These are phyloP conservation scores for Hemitrygon akajei DNA, from an alignment of 2,797 vertebrate species.

Conservation along the genomic window DNA sequence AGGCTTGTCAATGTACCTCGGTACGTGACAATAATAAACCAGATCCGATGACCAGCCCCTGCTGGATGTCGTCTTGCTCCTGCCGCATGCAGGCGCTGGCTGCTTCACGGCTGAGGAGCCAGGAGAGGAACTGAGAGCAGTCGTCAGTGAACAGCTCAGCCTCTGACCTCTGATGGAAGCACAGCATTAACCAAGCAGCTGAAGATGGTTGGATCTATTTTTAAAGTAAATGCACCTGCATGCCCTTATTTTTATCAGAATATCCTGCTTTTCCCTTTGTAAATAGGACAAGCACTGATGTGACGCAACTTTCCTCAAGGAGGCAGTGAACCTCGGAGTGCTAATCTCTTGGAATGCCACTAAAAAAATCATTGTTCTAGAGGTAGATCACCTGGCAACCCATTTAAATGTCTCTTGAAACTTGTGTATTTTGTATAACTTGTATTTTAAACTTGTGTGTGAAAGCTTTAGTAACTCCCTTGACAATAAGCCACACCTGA, in stretches of 20 bases:
- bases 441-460: background rate
- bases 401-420: background rate
- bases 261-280: background rate
- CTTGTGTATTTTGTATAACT: no score
- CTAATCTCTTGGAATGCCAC: background rate
- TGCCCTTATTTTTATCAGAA: background rate
- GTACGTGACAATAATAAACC: no score
- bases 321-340: background rate
- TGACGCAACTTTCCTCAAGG: background rate
- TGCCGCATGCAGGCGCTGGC: no score
- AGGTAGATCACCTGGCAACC: background rate
- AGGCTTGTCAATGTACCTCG: no score
- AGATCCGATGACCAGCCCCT: no score
- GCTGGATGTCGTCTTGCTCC: no score
- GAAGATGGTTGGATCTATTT: background rate
- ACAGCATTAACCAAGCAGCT: no score
- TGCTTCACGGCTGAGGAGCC: no score
- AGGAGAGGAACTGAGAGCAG: no score
- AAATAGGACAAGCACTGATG: background rate
- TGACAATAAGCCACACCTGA: background rate
- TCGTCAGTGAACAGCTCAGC: no score
- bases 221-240: background rate
- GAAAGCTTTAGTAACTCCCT: background rate
- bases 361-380: background rate
- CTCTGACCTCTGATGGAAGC: no score